Base-by-base conservation (phyloP, 2,113 vertebrate genomes). In the Zosterops hypoxanthus region DNA sequence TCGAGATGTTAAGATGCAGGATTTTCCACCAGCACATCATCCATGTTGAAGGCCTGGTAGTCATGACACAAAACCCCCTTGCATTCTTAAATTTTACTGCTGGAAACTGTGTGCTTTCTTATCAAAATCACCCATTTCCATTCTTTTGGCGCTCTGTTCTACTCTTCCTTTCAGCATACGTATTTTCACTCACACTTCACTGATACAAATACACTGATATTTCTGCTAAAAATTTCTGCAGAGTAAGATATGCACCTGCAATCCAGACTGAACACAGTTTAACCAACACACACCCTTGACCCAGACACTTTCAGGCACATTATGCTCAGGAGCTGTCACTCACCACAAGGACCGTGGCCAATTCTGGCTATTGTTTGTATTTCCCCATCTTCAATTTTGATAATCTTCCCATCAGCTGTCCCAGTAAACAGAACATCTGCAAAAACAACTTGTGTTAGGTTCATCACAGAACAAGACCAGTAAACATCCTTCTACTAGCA, bases 371-470 rank as follows among this genome's bases (percentile, higher is more conserved):
- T 52, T 11, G 98, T 98, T 83, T 98, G 95, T 80, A 99, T 84
- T 73, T 98, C 98, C 12, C 96, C 98, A 81, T 98, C 98, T 86
- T 99, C 98, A 94, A 99, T 98, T 97, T 98, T 99, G 55, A 99
- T 39, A 53, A 99, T 98, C 94, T 97, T 98, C 85, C 99, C 99
- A 94, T 99, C 99, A 71, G 99, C 98, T 61, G 99, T 99, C 61
- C 99, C 99, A 53, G 99, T 98, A 82, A 98, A 99, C 3, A 99
- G 71, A 80, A 98, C 98, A 97, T 99, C 99, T 99, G 97, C 50
- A 97, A 94, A 91, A 95, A 70, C 14, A 79, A 53, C 53, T 21
- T 12, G n/a, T 18, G 34, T 64, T 80, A 85, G 26, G 13, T 5
- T 60, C 23, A 82, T 56, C 50, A 80, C 14, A 86, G n/a, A 95